Base-by-base conservation (phyloP, 2,888 invertebrate genomes). In the Agonopterix arenella region DNA sequence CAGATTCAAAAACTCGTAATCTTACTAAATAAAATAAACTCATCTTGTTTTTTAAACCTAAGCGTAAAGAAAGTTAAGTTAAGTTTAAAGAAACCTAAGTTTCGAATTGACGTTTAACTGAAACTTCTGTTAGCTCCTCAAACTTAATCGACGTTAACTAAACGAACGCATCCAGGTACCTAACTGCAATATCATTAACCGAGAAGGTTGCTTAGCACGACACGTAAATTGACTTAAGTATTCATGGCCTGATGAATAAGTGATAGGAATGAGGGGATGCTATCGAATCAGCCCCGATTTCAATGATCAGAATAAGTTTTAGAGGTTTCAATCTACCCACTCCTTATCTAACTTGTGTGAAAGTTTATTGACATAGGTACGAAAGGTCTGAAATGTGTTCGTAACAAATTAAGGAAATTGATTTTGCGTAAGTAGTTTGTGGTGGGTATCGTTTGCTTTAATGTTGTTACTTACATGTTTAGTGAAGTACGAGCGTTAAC, bases 211-310 rank as follows among this genome's bases (percentile, higher is more conserved):
- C 28, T 28, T 28, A 28, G 28, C 28, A 28, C 28, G 28, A 28
- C 28, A 28, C 28, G 28, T 28, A 40, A 80, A 83, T 80, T 74
- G 73, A 75, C 80, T 84, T 76, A 81, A 77, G 76, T 80, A 83
- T 83, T 84, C 83, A 82, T 81, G 78, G 76, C 55, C 61, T 73
- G 71, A 76, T 82, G 83, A 85, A 84, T 85, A 84, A 83, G 67
- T 75, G 70, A 84, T 80, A 62, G 68, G 68, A 71, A 70, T 70
- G 68, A 68, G 63, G 68, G 70, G 73, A 73, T 71, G 66, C 68
- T 70, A 81, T 81, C 73, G 75, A 75, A 80, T 76, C 72, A 70
- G 68, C 59, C 66, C 73, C 71, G 68, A 77, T 80, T 78, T 75
- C 80, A 78, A 76, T 78, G 78, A 77, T 73, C 71, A 70, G 67